These are phyloP conservation scores for Bombus soroeensis DNA, from an alignment of 1,140 invertebrate genomes.

Conservation along the genomic window DNA sequence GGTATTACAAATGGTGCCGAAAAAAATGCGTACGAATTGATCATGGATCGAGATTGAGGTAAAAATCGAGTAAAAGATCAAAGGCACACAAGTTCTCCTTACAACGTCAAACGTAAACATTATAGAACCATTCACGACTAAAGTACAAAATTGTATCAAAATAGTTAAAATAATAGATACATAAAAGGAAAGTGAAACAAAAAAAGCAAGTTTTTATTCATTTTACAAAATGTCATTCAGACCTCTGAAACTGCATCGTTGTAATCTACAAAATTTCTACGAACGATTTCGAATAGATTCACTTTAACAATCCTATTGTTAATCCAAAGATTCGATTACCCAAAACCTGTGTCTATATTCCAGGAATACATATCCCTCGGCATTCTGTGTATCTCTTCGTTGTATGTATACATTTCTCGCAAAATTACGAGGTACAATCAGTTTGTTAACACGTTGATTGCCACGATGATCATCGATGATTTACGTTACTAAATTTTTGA, in stretches of 20 bases:
- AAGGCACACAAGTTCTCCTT: neutral
- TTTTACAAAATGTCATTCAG: too few relatives aligned
- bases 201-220: neutral
- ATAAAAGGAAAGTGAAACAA: neutral
- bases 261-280: neutral
- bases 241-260: neutral
- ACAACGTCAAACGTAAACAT: neutral
- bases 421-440: neutral
- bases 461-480: too few relatives aligned
- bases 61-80: neutral
- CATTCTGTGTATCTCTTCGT: neutral
- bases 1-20: neutral
- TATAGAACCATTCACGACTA: neutral
- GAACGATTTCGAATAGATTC: neutral
- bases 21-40: neutral
- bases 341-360: neutral
- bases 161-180: neutral
- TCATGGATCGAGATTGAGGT: neutral
- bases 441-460: neutral
- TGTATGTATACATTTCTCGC: neutral
- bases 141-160: too few relatives aligned
- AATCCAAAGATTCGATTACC: conserved; percentile 9
- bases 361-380: neutral
- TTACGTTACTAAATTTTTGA: too few relatives aligned
- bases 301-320: neutral